These are phyloP conservation scores for Entomobrya proxima DNA, from an alignment of 2,888 invertebrate species.

Conservation along the genomic window DNA sequence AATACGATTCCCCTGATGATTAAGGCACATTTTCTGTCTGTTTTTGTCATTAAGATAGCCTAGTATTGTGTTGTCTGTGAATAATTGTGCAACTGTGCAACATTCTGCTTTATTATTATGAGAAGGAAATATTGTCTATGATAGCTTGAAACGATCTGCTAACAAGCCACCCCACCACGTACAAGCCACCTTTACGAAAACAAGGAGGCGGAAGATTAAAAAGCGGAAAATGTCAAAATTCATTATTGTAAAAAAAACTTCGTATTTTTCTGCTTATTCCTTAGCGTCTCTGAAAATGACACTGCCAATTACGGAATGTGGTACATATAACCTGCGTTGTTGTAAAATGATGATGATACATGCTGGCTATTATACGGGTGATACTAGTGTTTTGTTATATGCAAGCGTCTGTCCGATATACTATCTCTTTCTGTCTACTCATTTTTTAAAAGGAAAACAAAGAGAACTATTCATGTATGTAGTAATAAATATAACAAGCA, in stretches of 20 bases:
- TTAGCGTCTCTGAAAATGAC: slow-evolving; percentile 48
- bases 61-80: too few relatives aligned
- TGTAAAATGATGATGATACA: background rate
- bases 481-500: slow-evolving; percentile 40
- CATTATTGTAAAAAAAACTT: slow-evolving; percentile 37
- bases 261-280: background rate
- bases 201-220: slow-evolving; percentile 58
- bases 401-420: background rate
- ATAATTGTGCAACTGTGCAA: slow-evolving; percentile 4
- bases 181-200: background rate
- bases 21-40: background rate
- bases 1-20: slow-evolving; percentile 28
- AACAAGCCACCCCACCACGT: slow-evolving; percentile 34
- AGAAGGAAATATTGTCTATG: too few relatives aligned
- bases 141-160: slow-evolving; percentile 2
- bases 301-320: slow-evolving; percentile 57
- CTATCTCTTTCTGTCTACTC: background rate
- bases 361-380: background rate
- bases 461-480: slow-evolving; percentile 28
- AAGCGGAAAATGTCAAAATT: slow-evolving; percentile 61
- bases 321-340: background rate
- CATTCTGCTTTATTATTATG: too few relatives aligned
- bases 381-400: too few relatives aligned
- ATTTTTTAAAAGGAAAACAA: slow-evolving; percentile 46
- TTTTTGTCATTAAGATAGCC: slow-evolving; percentile 2